phyloP scores from a whole-genome alignment of 2,888 invertebrate genomes.

The Stenodera caucasica region DNA sequence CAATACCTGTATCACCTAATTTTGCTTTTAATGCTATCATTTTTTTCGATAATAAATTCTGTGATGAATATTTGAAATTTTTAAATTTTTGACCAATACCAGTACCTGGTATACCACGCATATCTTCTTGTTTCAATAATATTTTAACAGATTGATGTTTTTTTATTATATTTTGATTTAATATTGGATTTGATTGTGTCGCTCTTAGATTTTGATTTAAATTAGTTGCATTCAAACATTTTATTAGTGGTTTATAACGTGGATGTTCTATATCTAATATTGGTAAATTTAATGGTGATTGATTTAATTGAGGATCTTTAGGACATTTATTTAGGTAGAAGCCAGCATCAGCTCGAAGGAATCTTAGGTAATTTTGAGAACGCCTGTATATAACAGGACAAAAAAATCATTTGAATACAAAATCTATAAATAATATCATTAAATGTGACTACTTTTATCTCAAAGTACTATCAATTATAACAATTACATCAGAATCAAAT shows the following conservation, averaged over 20 bases:
- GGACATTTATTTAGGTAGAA: conserved; percentile 48
- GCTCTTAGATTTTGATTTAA: conserved; percentile 34
- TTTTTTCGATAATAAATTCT: conserved; percentile 64
- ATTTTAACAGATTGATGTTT: conserved; percentile 44
- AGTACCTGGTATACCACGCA: conserved; percentile 59
- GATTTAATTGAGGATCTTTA: conserved; percentile 1
- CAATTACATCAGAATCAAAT: conserved; percentile 1
- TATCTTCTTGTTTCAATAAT: conserved; percentile 63
- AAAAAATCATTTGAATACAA: conserved; percentile 26
- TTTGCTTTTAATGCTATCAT: conserved; percentile 64
- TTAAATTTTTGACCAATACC: conserved; percentile 63
- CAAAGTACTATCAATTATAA: too few species aligned
- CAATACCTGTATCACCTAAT: conserved; percentile 57
- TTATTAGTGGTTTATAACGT: conserved; percentile 36
- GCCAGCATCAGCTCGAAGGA: conserved; percentile 52
- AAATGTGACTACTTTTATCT: conserved; percentile 9
- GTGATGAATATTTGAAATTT: conserved; percentile 65
- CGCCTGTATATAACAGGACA: conserved; percentile 44
- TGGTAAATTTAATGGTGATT: conserved; percentile 14
- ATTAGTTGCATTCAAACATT: conserved; percentile 41
- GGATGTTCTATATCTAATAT: conserved; percentile 21
- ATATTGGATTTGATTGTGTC: conserved; percentile 36
- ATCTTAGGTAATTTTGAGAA: conserved; percentile 53
- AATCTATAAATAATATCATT: neutral
- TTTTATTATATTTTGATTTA: conserved; percentile 29